Base-by-base conservation (phyloP, 2,797 vertebrate genomes). In the Pseudomugil tenellus region DNA sequence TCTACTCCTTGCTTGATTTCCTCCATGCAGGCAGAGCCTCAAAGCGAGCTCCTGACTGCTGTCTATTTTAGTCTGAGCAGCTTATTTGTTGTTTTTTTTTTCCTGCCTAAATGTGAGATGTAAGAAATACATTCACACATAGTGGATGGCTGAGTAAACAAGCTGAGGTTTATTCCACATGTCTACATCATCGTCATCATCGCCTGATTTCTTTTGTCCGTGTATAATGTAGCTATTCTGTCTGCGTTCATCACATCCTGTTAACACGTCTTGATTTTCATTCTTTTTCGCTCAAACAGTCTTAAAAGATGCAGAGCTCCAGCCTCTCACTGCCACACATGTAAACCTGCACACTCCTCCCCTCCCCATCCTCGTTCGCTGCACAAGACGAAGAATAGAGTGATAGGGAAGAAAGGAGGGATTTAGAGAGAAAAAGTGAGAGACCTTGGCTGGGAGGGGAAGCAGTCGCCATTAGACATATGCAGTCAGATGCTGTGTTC, bases 401-500 rank as follows among this genome's bases (percentile, higher is more conserved):
- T 83, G 79, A 87, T 80, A 79, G 76, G 84, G 72, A 70, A 77
- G 68, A 87, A 84, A 81, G 88, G 82, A 87, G 74, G 68, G 84
- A 86, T 84, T 84, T 67, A 29, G 79, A 73, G 83, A 77, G 52
- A 70, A 86, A 85, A 82, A 68, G 77, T 70, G 81, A 46, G 76
- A 76, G 76, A 84, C 67, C 72, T 69, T 64, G 84, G 76, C 84
- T 63, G 84, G 75, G 70, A 76, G 83, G 79, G 80, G 72, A 72
- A 77, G 77, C 73, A 11, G 84, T 84, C 83, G 74, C 84, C 84
- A 87, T 89, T 84, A 70, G 88, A 87, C 87, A 77, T 84, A 84
- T 84, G 89, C 87, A 82, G 63, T 91, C 84, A 84, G 84, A 84
- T 74, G 83, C 84, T 79, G 76, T 65, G 82, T 75, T 86, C 81